Base-by-base conservation (phyloP, 2,888 invertebrate genomes). In the Monopis laevigella region DNA sequence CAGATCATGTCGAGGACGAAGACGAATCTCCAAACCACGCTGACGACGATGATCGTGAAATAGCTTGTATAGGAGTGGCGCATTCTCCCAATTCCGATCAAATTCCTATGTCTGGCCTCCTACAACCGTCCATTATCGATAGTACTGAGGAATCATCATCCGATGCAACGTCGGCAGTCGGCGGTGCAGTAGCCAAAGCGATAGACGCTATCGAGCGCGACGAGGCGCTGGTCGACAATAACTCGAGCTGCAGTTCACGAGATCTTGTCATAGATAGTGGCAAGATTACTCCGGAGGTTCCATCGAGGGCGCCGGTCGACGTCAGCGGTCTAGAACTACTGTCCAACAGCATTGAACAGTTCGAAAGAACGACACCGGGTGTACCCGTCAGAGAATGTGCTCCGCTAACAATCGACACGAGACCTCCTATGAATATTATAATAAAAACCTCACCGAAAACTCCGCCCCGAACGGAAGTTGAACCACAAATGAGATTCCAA, bases 291-390 rank as follows among this genome's bases (percentile, higher is more conserved):
- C 24, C 51, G 1, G 44, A 51, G 12, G 55, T 54, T 26, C 48
- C 58, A 2, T 26, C 59, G 2, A 53, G 65, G 18, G 59, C 62
- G 1, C 61, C 64, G 11, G 87, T 90, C 1, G 92, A 93, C 58
- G 71, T 92, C 5, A 92, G 91, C 50, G 93, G 93, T 0, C 67
- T 94, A 21, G 92, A 93, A 59, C 66, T 93, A 28, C 64, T 93
- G 16, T 93, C 93, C 0, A 93, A 93, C 55, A 93, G 93, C 59
- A 92, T 93, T 45, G 91, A 89, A 42, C 90, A 91, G 52, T 88
- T 89, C 51, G 89, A 89, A 55, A 83, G 84, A 40, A 74, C 75
- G 1, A 75, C 70, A 29, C 64, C 81, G 11, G 62, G 57, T 44
- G 65, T 71, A 65, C 69, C 80, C 1, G 45, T 48, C 2, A 48